phyloP scores from a whole-genome alignment of 2,888 invertebrate species.

The Agrilus cyanescens region DNA sequence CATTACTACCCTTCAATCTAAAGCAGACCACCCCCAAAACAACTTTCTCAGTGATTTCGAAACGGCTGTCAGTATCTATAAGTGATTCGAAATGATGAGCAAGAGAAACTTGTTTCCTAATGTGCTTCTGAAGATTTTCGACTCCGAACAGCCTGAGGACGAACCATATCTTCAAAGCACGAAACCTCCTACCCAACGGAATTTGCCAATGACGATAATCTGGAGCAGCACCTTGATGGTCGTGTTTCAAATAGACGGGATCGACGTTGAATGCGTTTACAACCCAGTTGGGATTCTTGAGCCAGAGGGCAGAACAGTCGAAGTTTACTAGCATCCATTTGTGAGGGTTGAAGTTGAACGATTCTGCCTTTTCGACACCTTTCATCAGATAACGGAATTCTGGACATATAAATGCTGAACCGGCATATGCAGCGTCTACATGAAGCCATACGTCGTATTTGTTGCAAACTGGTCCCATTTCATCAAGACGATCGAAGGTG shows the following conservation, averaged over 20 bases:
- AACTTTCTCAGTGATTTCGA: constrained; percentile 82
- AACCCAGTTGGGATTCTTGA: constrained; percentile 77
- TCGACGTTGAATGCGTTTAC: constrained; percentile 96
- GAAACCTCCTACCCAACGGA: constrained; percentile 83
- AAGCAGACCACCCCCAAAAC: constrained; percentile 96
- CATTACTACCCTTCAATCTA: constrained; percentile 76
- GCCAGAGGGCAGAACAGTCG: constrained; percentile 98
- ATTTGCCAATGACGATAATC: constrained; percentile 98
- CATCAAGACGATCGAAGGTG: constrained; percentile 81
- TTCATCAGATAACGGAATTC: constrained; percentile 87
- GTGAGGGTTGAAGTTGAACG: constrained; percentile 98
- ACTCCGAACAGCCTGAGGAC: constrained; percentile 83
- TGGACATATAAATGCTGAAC: constrained; percentile 91
- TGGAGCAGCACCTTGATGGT: constrained; percentile 77
- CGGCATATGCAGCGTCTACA: constrained; percentile 95
- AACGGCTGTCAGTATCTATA: constrained; percentile 64
- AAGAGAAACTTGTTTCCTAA: constrained; percentile 72
- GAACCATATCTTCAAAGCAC: constrained; percentile 91
- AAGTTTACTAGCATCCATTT: constrained; percentile 99
- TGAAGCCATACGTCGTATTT: constrained; percentile 75
- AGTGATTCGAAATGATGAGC: constrained; percentile 80
- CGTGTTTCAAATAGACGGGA: constrained; percentile 91
- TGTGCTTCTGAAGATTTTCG: constrained; percentile 74
- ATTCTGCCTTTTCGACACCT: constrained; percentile 81
- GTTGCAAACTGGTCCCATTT: constrained; percentile 82